Conservation (phyloP, 35 echinoderm and acorn worm species). For the Apostichopus japonicus region DNA sequence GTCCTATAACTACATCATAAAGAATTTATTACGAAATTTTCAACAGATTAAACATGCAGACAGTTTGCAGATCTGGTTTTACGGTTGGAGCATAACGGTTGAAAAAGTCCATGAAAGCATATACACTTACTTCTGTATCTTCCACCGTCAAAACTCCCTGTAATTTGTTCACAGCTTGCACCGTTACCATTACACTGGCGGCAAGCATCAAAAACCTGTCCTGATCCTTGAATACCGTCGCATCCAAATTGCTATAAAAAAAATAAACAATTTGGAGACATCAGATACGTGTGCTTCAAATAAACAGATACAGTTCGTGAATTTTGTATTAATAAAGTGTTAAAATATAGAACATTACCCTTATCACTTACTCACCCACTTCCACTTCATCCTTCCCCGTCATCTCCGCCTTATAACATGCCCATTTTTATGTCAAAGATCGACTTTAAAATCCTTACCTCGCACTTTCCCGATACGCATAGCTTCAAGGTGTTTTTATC, state of each 20-base stretch:
- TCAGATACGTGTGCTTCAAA: neutral
- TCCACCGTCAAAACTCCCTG: conserved; percentile 40
- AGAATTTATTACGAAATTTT: no score
- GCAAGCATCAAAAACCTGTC: conserved; percentile 54
- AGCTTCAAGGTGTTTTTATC: conserved; percentile 60
- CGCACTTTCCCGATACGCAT: conserved; percentile 63
- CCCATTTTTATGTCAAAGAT: no score
- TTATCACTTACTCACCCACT: no score
- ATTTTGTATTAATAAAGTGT: no score
- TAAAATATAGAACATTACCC: no score
- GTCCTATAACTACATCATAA: no score
- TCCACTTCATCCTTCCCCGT: no score
- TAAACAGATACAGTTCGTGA: neutral
- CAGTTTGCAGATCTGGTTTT: no score
- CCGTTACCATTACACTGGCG: conserved; percentile 65
- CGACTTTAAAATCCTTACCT: conserved; percentile 5
- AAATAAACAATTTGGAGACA: neutral
- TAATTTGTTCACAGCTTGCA: conserved; percentile 39
- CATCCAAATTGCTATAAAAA: conserved; percentile 66
- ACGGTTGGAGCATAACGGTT: no score
- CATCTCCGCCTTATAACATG: no score
- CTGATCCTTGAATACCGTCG: conserved; percentile 56
- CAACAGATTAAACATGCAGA: no score
- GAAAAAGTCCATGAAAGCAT: neutral
- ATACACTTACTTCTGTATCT: conserved; percentile 39